Percentiles rank a stretch among this genome's conserved stretches.
phyloP scores from a whole-genome alignment of 2,888 invertebrate genomes.

The Panopea generosa region DNA sequence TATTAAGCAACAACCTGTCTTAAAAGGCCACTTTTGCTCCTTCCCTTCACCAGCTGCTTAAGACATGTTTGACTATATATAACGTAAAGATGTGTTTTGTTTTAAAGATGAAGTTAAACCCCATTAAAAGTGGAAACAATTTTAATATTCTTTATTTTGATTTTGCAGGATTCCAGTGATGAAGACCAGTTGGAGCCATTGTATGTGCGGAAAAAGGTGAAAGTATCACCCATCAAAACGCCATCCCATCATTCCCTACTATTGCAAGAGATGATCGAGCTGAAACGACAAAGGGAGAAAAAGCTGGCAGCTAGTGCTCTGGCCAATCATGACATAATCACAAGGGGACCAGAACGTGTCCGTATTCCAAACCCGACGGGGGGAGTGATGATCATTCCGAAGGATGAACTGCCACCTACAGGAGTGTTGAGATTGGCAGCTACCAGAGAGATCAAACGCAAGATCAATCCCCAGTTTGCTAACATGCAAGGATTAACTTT shows the following conservation, averaged over 20 bases:
- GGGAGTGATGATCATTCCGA: constrained; percentile 59
- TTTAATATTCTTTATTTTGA: too few species aligned
- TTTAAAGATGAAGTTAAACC: too few species aligned
- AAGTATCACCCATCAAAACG: constrained; percentile 28
- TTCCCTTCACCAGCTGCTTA: too few species aligned
- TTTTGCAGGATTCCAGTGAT: constrained; percentile 12
- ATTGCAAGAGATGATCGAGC: constrained; percentile 56
- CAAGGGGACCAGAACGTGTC: constrained; percentile 47
- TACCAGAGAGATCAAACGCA: constrained; percentile 56
- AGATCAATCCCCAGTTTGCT: constrained; percentile 33
- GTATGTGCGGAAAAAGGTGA: constrained; percentile 7
- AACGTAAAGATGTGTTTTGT: too few species aligned
- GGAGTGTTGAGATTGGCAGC: constrained; percentile 56
- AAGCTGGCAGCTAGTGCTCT: constrained; percentile 39
- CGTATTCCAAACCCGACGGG: constrained; percentile 31
- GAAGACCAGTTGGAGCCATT: constrained; percentile 12
- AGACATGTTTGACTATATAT: too few species aligned
- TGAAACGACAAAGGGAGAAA: constrained; percentile 54
- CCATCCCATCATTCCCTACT: constrained; percentile 44
- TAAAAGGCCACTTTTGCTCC: too few species aligned
- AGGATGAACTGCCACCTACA: constrained; percentile 39
- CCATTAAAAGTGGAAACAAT: too few species aligned
- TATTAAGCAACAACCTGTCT: too few species aligned
- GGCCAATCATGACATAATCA: constrained; percentile 46
- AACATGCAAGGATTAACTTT: constrained; percentile 1